Evolutionary conservation across 2,888 invertebrate genomes (phyloP), one percentile per base, ranked within the genome.

Genomic region (Cosmia pyralina): DNA sequence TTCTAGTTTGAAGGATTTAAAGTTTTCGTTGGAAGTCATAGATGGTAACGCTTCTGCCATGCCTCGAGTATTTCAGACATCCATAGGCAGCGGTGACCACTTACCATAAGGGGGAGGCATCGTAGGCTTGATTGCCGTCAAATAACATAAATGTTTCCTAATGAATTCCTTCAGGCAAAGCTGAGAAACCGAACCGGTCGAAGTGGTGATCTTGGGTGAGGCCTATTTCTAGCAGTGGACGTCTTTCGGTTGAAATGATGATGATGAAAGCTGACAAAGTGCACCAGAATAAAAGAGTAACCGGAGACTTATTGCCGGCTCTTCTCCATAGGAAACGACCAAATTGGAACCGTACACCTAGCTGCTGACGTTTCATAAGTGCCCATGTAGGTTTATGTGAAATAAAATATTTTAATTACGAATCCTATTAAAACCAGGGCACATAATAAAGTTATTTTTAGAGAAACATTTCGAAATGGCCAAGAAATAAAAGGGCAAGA

Each of bases 401-500:
- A 34, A 34, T 34, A 34, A 34, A 38, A 38, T 4, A 38, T 38
- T 38, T 38, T 38, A 4, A 38, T 38, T 38, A 4, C 4, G 38
- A 38, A 38, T 52, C n/a, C n/a, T n/a, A 59, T 59, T 6, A n/a
- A 73, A 69, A 34, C n/a, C 28, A 10, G 44, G 17, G 15, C 11
- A 48, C 10, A 38, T 15, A 19, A 34, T 44, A 57, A 60, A 64
- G 50, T 69, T 67, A 77, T 70, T 71, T 79, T 59, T 46, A 67
- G 38, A 79, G 52, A 41, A 59, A 67, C 46, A 52, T 69, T 79
- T 62, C 62, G 44, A 69, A 80, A 83, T 67, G 73, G 53, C 62
- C 11, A 34, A 48, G 79, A 72, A 69, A 66, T 80, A 46, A 79
- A 82, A 73, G 64, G 74, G 59, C 59, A 50, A 55, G 52, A 28